Conservation (phyloP, 2,888 invertebrate genomes). For the Netelia melanura region DNA sequence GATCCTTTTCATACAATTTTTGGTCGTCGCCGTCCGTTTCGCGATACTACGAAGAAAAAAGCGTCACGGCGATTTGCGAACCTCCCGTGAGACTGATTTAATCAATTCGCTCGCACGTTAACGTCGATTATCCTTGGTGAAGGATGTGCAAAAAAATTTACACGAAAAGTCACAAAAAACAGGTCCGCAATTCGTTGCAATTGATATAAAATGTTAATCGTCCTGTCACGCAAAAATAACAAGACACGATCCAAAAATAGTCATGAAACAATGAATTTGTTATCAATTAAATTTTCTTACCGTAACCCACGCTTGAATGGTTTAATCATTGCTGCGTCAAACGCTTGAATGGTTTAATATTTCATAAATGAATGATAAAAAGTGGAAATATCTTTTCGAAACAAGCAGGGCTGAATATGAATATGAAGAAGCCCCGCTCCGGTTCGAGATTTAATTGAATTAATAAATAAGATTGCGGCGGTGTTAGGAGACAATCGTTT, state of each 20-base stretch:
- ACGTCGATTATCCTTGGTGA: slow-evolving; percentile 3
- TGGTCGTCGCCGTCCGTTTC: not conserved
- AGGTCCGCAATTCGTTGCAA: too few relatives aligned
- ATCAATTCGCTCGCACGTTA: not conserved
- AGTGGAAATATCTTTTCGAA: not conserved
- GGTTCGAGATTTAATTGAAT: not conserved
- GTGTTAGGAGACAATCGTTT: slow-evolving; percentile 50
- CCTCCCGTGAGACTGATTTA: slow-evolving; percentile 1
- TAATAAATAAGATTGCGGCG: slow-evolving; percentile 51
- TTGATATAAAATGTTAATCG: too few relatives aligned
- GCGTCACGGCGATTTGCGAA: slow-evolving; percentile 6
- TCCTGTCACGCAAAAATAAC: too few relatives aligned
- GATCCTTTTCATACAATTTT: not conserved
- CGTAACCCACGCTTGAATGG: too few relatives aligned
- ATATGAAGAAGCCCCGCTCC: not conserved
- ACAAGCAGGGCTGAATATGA: not conserved
- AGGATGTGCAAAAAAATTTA: not conserved
- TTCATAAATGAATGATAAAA: not conserved
- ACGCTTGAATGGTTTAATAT: not conserved
- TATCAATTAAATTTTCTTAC: too few relatives aligned
- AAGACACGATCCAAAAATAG: too few relatives aligned
- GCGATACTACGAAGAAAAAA: slow-evolving; percentile 2
- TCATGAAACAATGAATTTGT: too few relatives aligned
- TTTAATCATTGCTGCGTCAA: not conserved
- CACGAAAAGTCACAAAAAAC: not conserved